Evolutionary conservation across 1,140 invertebrate species (phyloP), one percentile per base, ranked within the genome.

Genomic region (Trichonephila clavata): DNA sequence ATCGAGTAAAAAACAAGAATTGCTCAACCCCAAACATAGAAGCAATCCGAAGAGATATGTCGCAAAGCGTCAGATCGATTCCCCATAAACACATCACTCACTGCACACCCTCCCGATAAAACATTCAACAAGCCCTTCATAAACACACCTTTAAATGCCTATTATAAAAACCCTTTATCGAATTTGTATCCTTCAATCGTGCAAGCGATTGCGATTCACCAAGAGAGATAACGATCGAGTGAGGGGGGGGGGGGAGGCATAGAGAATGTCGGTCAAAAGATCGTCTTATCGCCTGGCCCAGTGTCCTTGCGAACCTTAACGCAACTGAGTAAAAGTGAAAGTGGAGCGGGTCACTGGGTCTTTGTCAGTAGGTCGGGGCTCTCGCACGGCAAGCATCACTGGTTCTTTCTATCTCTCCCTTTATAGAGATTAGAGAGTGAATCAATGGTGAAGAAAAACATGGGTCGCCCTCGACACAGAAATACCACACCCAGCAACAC

Each of bases 261-360:
- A 89, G 65, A 50, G 59, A 90, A 90, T 81, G 89, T 90, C 90
- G 90, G 80, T 92, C 90, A 92, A 84, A 84, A 80, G 32, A 61
- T 77, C 50, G 61, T 59, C 50, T 59, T 27, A 92, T 92, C 61
- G 61, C 20, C 63, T 50, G 57, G 63, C 57, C 68, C 71, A 24
- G 27, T 90, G 89, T 92, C 90, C 90, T 92, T 92, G 80, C 65
- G 2, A 32, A 59, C 81, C 60, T 39, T 21, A 65, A 68, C 81
- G 80, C 50, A 77, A 90, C 43, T 77, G 21, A 81, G 16, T 16
- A 57, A 93, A 93, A 93, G 92, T 59, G 92, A 93, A 93, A 93
- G 92, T 93, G 92, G 92, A 93, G 77, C 92, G 88, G 92, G 92
- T 80, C 92, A 93, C 86, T 93, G 92, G 92, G 92, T 93, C 92